Evolutionary conservation across 2,113 vertebrate genomes (phyloP).

Genomic region (Takifugu bimaculatus): DNA sequence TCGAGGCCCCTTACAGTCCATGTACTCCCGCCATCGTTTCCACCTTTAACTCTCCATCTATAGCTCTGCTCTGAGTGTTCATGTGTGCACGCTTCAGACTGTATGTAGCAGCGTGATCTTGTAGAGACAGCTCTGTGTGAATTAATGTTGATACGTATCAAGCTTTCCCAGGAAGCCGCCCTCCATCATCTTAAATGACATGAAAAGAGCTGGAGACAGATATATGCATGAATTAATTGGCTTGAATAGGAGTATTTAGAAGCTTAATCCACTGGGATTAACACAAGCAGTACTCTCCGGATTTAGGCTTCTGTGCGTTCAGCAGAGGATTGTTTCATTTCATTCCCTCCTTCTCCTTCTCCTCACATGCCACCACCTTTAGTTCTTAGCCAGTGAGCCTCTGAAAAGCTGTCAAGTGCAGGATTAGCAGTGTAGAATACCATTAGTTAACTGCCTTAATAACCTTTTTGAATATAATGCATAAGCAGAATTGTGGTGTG

Average conservation of each 20-base stretch:
- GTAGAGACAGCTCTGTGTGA: slow-evolving; percentile 53
- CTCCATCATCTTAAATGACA: slow-evolving; percentile 69
- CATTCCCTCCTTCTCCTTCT: slow-evolving; percentile 42
- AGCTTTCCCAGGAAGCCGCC: slow-evolving; percentile 67
- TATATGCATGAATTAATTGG: slow-evolving; percentile 79
- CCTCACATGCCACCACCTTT: slow-evolving; percentile 61
- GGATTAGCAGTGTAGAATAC: slow-evolving; percentile 56
- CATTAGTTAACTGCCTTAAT: slow-evolving; percentile 50
- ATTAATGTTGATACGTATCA: slow-evolving; percentile 68
- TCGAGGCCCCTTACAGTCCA: slow-evolving; percentile 52
- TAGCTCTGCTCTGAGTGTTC: slow-evolving; percentile 40
- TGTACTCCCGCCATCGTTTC: slow-evolving; percentile 44
- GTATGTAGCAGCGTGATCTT: slow-evolving; percentile 44
- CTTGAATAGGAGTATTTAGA: slow-evolving; percentile 77
- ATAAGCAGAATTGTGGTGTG: slow-evolving; percentile 28
- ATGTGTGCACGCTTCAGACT: slow-evolving; percentile 35
- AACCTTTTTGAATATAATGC: slow-evolving; percentile 45
- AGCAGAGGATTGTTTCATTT: slow-evolving; percentile 67
- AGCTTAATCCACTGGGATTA: slow-evolving; percentile 74
- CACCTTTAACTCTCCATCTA: slow-evolving; percentile 58
- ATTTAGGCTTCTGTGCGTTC: slow-evolving; percentile 65
- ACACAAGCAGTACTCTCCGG: slow-evolving; percentile 62
- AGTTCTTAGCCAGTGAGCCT: slow-evolving; percentile 57
- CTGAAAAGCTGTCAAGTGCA: slow-evolving; percentile 65
- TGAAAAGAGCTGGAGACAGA: slow-evolving; percentile 68